Base-by-base conservation (phyloP, 1,140 invertebrate genomes). In the Anastrepha ludens region DNA sequence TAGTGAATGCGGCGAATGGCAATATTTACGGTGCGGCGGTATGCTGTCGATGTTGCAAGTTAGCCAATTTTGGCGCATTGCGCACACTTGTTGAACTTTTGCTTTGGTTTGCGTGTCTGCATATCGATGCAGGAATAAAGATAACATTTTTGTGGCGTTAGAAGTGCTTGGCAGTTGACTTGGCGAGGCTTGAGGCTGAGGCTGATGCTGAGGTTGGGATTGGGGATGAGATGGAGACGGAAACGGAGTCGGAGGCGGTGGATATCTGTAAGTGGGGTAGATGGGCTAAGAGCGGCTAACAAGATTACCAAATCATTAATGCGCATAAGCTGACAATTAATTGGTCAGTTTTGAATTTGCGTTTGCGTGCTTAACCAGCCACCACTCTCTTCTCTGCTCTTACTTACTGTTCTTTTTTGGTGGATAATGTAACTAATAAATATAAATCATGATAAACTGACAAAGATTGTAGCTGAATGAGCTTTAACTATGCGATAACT, bases 81-180 rank as follows among this genome's bases (percentile, higher is more conserved):
- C 74, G 74, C 47, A 81, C 74, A 81, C 74, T 81, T 81, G 74
- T 81, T 81, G 74, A 50, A 81, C 74, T 81, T 81, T 81, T 81
- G 47, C 50, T 55, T 29, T n/a, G 60, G 1, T 41, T 81, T 81
- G 74, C 74, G 47, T 81, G 74, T 55, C 6, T 17, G n/a, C 74
- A 81, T 81, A 81, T 81, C 74, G 74, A 81, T 81, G 74, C 47
- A 50, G 74, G 74, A 81, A 81, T 55, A 81, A 13, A 81, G 74
- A 81, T 81, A 81, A 81, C 44, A 81, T 81, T 81, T 81, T 58
- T 8, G 44, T 20, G n/a, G 17, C 74, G 9, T 81, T 81, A 55
- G 70, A 74, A 74, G 70, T 47, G 11, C 39, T 70, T 47, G 44
- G 70, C 70, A 13, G 15, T 17, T 39, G 44, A 3, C n/a, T 17